Conservation (phyloP, 2,113 vertebrate species). For the Cichladusa arquata region DNA sequence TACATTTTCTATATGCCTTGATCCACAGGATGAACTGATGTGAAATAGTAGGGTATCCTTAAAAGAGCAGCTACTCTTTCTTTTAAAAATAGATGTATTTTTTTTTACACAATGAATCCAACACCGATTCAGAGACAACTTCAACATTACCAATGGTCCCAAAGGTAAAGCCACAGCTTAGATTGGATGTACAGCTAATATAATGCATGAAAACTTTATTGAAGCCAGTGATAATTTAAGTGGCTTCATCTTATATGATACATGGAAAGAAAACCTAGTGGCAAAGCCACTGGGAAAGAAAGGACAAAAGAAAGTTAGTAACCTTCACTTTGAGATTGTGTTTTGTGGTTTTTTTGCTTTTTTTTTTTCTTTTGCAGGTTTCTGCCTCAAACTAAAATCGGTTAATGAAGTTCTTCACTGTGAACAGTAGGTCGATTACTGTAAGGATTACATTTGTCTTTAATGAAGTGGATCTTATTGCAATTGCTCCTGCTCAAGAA, state of each 20-base stretch:
- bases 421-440: neutral
- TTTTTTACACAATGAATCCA: neutral
- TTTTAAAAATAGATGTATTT: neutral
- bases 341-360: neutral
- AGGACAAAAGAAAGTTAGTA: neutral
- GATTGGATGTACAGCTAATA: neutral
- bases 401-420: neutral
- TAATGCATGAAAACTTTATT: neutral
- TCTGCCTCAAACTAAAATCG: neutral
- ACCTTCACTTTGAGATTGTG: neutral
- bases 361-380: neutral
- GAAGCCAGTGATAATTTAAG: neutral
- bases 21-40: neutral
- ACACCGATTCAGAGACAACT: accelerated
- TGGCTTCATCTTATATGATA: neutral
- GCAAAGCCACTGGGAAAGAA: neutral
- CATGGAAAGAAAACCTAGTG: neutral
- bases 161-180: neutral
- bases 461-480: neutral
- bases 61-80: neutral
- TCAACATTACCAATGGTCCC: neutral
- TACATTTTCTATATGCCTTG: neutral
- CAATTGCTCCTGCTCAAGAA: neutral
- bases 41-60: neutral
- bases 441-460: constrained; percentile 1